Percentiles rank a stretch among this genome's conserved stretches.
phyloP scores from a whole-genome alignment of 37 sponge, comb jelly and placozoan species.

The Aplysina aerophoba region DNA sequence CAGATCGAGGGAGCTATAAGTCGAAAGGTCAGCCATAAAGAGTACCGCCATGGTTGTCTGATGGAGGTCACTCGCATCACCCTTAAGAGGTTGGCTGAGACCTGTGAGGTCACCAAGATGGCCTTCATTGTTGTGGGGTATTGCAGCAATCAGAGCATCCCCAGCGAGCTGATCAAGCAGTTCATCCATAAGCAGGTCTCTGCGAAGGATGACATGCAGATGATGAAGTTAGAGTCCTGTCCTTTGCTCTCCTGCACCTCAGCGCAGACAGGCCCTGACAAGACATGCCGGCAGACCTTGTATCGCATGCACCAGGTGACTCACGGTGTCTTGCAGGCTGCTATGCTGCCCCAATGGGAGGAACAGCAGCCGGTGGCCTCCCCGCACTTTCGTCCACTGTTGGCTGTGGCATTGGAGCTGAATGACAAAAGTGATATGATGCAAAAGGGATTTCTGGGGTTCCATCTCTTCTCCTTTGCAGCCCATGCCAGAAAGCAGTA shows the following conservation, averaged over 20 bases:
- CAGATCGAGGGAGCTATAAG: background rate
- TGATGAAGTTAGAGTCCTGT: background rate
- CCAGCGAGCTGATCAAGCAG: background rate
- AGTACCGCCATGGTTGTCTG: background rate
- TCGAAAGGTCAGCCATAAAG: background rate
- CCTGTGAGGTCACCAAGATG: background rate
- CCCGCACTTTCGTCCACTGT: no score
- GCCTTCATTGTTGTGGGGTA: slow-evolving; percentile 10
- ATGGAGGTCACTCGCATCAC: background rate
- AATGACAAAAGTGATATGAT: background rate
- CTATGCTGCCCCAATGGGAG: no score
- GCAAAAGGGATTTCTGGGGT: background rate
- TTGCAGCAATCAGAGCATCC: background rate
- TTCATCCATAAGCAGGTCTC: background rate
- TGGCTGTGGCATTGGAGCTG: background rate
- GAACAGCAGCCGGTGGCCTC: no score
- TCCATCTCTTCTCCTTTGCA: slow-evolving; percentile 9
- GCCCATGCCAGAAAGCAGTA: background rate
- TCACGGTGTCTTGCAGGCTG: no score
- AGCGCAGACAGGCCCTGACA: background rate
- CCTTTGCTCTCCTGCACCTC: background rate
- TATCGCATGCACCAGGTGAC: no score
- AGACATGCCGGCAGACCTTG: background rate
- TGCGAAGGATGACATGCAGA: background rate
- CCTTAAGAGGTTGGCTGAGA: background rate